phyloP scores from a whole-genome alignment of 2,113 vertebrate genomes.

The Neopipo cinnamomea region DNA sequence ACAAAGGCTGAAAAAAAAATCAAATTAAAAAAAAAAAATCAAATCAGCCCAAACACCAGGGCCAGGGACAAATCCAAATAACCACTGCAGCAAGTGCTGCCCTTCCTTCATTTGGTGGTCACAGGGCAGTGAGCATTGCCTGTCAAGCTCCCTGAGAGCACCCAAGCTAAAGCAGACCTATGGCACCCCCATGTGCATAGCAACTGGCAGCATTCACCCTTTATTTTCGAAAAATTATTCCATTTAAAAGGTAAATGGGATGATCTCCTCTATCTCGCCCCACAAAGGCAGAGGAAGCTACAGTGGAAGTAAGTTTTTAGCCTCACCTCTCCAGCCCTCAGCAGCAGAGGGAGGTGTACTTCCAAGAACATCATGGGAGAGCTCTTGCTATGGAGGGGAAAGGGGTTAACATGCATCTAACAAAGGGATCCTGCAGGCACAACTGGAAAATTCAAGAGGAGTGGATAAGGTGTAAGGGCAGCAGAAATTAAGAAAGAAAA shows the following conservation, averaged over 20 bases:
- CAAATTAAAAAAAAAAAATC: not conserved
- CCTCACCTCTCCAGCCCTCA: not conserved
- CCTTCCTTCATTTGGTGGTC: rapidly evolving
- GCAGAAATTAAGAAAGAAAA: not conserved
- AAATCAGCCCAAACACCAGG: not conserved
- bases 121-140: not conserved
- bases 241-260: not conserved
- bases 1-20: not conserved
- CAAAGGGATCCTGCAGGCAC: not conserved
- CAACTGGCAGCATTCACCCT: not conserved
- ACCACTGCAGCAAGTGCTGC: not conserved
- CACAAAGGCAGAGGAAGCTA: not conserved
- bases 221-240: not conserved
- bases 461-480: not conserved
- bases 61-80: not conserved
- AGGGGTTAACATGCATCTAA: not conserved
- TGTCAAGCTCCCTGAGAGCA: not conserved
- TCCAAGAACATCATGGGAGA: not conserved
- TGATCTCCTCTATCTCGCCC: not conserved
- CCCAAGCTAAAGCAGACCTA: not conserved
- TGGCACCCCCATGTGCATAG: rapidly evolving
- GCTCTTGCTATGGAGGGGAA: not conserved
- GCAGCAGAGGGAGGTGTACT: not conserved
- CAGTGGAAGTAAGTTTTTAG: not conserved
- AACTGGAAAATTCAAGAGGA: not conserved